Evolutionary conservation across 2,888 invertebrate genomes (phyloP), one percentile per base, ranked within the genome.

Genomic region (Myopa tessellatipennis): DNA sequence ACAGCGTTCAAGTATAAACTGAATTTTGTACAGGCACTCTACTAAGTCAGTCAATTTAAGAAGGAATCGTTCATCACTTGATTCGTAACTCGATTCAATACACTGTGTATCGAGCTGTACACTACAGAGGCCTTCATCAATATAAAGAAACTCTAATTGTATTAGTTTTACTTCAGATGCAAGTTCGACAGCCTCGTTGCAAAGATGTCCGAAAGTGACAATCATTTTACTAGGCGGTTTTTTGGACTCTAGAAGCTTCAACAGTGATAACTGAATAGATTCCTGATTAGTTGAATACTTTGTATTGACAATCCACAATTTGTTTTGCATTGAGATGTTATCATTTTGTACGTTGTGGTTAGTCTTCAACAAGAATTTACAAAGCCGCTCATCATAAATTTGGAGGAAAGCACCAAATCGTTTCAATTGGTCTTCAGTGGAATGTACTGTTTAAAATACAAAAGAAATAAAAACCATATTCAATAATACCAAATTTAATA

Each of bases 231-330:
- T 94, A 83, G 97, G 91, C 71, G 94, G 90, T 85, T 94, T 94
- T 88, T 97, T 96, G 38, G 95, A 95, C 81, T 94, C 93, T 14
- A 95, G 92, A 79, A 97, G 88, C 81, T 94, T 92, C 52, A 94
- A 89, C 52, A 95, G 87, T 5, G 92, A 90, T 16, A 93, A 90
- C n/a, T n/a, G n/a, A n/a, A n/a, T n/a, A 81, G 92, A 91, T 88
- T 96, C 95, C 36, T 80, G 79, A 78, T 84, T 81, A 36, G 81
- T 77, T 2, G 79, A 80, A 40, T 84, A 84, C 52, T 83, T 82
- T 0, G 86, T 80, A 73, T 84, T 82, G 16, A 87, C 80, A n/a
- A 85, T 79, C 26, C 45, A 45, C 18, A 36, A 18, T 50, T 16
- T 40, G 8, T 34, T 74, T 34, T 74, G 76, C 55, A 76, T 76